phyloP scores from a whole-genome alignment of 2,888 invertebrate species.

The Coleophora deauratella region DNA sequence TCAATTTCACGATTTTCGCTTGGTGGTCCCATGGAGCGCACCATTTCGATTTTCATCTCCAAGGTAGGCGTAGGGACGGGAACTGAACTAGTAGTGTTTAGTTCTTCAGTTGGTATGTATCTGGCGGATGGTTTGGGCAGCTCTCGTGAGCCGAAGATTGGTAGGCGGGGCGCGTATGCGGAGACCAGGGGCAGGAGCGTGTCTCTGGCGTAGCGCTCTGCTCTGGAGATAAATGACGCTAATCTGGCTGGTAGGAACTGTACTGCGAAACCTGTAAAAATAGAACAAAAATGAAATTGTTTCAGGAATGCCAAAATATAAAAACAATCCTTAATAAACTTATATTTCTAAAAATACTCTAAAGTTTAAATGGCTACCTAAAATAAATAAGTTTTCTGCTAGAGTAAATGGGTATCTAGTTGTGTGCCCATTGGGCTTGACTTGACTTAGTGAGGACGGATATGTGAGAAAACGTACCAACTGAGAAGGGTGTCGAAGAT shows the following conservation, averaged over 20 bases:
- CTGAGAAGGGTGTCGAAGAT: no score
- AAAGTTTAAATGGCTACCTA: no score
- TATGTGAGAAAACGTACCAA: no score
- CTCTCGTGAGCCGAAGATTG: constrained; percentile 70
- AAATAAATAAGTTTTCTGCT: no score
- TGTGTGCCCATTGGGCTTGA: no score
- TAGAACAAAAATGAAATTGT: no score
- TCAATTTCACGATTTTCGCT: constrained; percentile 53
- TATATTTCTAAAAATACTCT: no score
- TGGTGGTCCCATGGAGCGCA: constrained; percentile 59
- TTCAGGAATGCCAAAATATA: no score
- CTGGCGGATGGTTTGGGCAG: constrained; percentile 68
- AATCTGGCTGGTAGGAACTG: constrained; percentile 86
- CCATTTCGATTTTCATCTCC: constrained; percentile 65
- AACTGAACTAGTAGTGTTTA: constrained; percentile 46
- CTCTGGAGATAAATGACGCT: constrained; percentile 85
- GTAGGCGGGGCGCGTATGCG: constrained; percentile 84
- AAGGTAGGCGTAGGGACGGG: constrained; percentile 62
- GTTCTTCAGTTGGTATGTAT: constrained; percentile 76
- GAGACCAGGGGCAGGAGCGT: constrained; percentile 84
- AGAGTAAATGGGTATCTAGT: no score
- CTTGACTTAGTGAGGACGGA: no score
- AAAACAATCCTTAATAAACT: no score
- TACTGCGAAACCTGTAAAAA: constrained; percentile 71
- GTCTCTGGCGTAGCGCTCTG: constrained; percentile 86